Percentiles rank a stretch among this genome's conserved stretches.
These are phyloP conservation scores for Acromyrmex charruanus DNA, from an alignment of 1,140 invertebrate species.

Conservation along the genomic window DNA sequence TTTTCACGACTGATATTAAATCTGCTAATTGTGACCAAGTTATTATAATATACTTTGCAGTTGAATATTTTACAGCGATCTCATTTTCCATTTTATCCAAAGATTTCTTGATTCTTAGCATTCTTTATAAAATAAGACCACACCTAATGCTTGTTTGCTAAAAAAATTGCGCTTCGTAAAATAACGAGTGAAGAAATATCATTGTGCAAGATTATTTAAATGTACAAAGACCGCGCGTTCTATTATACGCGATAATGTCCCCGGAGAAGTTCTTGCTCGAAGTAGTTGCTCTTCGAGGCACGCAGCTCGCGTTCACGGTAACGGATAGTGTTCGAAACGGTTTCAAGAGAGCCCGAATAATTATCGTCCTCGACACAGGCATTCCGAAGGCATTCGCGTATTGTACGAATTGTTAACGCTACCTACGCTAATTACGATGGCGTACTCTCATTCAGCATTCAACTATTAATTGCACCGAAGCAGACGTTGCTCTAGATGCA, in stretches of 20 bases:
- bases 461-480: conserved; percentile 50
- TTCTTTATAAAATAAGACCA: neutral
- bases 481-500: conserved; percentile 25
- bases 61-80: neutral
- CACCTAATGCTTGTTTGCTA: neutral
- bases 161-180: neutral
- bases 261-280: conserved; percentile 18
- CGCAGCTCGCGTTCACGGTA: conserved; percentile 32
- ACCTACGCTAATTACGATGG: conserved; percentile 53
- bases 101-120: neutral
- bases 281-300: conserved; percentile 6
- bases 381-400: conserved; percentile 37
- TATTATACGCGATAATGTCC: conserved; percentile 3
- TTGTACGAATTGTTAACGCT: conserved; percentile 52
- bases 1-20: neutral
- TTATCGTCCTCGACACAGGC: conserved; percentile 43
- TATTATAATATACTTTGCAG: neutral
- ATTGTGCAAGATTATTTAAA: conserved; percentile 26
- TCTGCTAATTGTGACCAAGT: neutral
- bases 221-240: conserved; percentile 3
- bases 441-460: conserved; percentile 14
- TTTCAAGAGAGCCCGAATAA: conserved; percentile 36
- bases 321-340: conserved; percentile 46
- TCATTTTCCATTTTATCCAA: neutral
- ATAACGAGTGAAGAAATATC: neutral